Conservation (phyloP, 2,797 vertebrate species). For the Acanthis flammea region DNA sequence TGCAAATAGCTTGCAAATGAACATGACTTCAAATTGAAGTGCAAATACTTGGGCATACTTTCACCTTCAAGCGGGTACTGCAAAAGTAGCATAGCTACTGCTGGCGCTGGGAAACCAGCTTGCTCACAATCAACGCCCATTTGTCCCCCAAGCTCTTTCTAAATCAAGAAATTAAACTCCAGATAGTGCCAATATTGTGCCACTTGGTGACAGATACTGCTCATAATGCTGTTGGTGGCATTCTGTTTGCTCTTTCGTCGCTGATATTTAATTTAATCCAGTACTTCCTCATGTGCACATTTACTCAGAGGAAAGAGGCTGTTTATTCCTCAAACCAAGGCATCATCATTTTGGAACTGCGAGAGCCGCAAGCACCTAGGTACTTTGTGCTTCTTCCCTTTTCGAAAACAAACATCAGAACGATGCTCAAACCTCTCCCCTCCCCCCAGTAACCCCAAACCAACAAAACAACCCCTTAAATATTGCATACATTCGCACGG, state of each 20-base stretch:
- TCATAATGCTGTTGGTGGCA: neutral
- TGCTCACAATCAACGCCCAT: neutral
- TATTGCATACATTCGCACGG: neutral
- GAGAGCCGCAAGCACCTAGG: neutral
- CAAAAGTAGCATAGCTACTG: neutral
- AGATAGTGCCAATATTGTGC: neutral
- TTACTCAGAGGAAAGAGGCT: neutral
- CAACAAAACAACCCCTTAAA: neutral
- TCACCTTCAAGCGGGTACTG: conserved; percentile 3
- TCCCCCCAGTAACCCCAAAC: neutral
- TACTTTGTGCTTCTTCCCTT: neutral
- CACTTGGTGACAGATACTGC: neutral
- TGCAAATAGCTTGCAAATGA: conserved; percentile 61
- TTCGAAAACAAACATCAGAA: neutral
- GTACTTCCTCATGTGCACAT: neutral
- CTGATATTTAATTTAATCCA: neutral
- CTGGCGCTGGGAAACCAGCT: neutral
- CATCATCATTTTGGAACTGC: neutral
- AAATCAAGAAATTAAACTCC: neutral
- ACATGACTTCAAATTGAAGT: conserved; percentile 67
- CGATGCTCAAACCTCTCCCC: neutral
- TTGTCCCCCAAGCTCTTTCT: neutral
- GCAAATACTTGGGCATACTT: conserved; percentile 50
- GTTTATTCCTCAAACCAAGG: neutral
- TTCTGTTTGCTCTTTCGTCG: neutral